Base-by-base conservation (phyloP, 35 echinoderm and acorn worm species). In the Apostichopus californicus region DNA sequence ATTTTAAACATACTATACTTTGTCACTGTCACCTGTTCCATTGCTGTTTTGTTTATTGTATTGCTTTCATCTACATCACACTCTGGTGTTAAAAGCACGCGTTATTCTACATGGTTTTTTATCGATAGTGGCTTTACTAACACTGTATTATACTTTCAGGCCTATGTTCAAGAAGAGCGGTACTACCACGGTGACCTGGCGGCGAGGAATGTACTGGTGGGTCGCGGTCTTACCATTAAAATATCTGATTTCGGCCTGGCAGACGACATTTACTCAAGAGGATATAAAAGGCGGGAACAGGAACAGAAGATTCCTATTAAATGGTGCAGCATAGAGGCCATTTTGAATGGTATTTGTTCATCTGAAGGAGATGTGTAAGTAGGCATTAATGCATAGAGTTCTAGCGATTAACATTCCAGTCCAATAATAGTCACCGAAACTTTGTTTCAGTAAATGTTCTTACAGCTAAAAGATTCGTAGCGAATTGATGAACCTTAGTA, bases 281-380 rank as follows among this genome's bases (percentile, higher is more conserved):
- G 91, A 18, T 92, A 82, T 63, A 92, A 79, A 24, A 22, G 78
- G 63, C 57, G 77, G 78, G 77, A 79, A 55, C 55, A 79, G 22
- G 90, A 92, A 23, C 78, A 83, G 46, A 92, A 92, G 61, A 81
- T 92, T 28, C 91, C 91, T 20, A 81, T 92, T 52, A 92, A 92
- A 60, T 92, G 91, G 91, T 70, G 77, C 78, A 84, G 78, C 52
- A 22, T 92, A 10, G 91, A 92, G 24, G 91, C 91, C 13, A 92
- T 92, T 20, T 86, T 92, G 54, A 83, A 92, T 56, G 78, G 80
- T 7, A 92, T 92, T 23, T 92, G 63, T 28, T 84, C 91, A 77
- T 84, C 91, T 14, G 78, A 92, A 68, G 80, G 91, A 28, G 91
- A 92, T 84, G 81, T 92, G 91, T 92, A 75, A 92, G 91, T 92